These are phyloP conservation scores for Sylvia atricapilla DNA, from an alignment of 2,113 vertebrate species.

Conservation along the genomic window DNA sequence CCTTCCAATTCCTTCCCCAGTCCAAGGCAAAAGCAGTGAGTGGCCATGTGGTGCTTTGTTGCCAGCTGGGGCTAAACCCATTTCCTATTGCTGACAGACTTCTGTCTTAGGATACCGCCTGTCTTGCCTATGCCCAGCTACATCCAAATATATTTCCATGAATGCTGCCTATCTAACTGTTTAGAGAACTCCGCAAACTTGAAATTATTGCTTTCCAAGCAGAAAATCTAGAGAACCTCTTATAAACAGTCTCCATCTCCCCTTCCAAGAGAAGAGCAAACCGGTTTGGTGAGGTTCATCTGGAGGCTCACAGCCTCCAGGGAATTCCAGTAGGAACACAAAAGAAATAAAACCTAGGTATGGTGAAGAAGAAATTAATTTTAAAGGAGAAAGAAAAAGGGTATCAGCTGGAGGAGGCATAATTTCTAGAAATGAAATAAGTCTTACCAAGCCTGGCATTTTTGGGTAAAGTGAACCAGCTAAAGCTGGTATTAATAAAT, in stretches of 20 bases:
- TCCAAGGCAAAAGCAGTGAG: background rate
- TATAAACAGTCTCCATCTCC: background rate
- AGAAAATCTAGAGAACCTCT: background rate
- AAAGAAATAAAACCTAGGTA: background rate
- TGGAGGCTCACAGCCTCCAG: background rate
- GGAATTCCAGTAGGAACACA: background rate
- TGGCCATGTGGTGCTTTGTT: background rate
- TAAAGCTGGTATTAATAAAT: background rate
- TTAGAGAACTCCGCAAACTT: background rate
- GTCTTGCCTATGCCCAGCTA: background rate
- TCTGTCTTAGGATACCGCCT: background rate
- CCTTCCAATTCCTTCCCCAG: background rate
- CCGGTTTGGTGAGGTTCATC: background rate
- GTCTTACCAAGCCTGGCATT: background rate
- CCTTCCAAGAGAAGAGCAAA: background rate
- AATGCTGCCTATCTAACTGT: background rate
- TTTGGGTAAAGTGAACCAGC: background rate
- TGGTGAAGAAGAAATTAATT: background rate
- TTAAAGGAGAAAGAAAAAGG: background rate
- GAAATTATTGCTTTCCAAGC: background rate
- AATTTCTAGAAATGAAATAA: background rate
- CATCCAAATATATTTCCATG: background rate
- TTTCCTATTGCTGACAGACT: background rate
- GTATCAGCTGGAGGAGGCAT: accelerated
- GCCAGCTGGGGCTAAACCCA: background rate